phyloP scores from a whole-genome alignment of 2,113 vertebrate species.

The Rissa tridactyla region DNA sequence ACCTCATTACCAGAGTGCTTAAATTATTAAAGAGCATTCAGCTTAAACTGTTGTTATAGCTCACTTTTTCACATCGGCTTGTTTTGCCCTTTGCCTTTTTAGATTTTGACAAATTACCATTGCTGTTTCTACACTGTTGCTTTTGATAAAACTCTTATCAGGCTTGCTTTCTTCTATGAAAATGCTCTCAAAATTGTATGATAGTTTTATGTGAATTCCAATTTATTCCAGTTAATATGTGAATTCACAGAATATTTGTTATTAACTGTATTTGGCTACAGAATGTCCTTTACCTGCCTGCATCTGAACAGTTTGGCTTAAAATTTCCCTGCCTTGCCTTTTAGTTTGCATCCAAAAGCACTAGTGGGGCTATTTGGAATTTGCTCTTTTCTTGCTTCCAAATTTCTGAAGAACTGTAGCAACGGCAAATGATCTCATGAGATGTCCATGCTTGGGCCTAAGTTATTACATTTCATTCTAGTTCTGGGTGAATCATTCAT shows the following conservation, averaged over 20 bases:
- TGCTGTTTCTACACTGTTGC: neutral
- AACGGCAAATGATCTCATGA: neutral
- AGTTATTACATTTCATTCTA: neutral
- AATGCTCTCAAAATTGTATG: neutral
- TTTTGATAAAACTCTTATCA: neutral
- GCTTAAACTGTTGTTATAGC: neutral
- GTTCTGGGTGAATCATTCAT: neutral
- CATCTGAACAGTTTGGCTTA: neutral
- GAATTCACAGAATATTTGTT: neutral
- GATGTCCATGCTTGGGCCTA: neutral
- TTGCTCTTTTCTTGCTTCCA: neutral
- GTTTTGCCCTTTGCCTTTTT: slow-evolving; percentile 1
- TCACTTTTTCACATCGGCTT: neutral
- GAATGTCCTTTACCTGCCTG: neutral
- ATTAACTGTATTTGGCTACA: neutral
- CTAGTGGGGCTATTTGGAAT: neutral
- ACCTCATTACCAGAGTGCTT: slow-evolving; percentile 13
- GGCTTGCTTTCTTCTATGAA: neutral
- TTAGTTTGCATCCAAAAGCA: neutral
- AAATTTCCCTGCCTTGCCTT: neutral
- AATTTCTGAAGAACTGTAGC: neutral
- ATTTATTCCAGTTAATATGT: neutral
- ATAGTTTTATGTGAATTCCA: neutral
- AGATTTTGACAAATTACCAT: neutral
- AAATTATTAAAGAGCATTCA: slow-evolving; percentile 40